Percentiles rank a stretch among this genome's conserved stretches.
Evolutionary conservation across 2,797 vertebrate genomes (phyloP).

Genomic region (Chrosomus eos): DNA sequence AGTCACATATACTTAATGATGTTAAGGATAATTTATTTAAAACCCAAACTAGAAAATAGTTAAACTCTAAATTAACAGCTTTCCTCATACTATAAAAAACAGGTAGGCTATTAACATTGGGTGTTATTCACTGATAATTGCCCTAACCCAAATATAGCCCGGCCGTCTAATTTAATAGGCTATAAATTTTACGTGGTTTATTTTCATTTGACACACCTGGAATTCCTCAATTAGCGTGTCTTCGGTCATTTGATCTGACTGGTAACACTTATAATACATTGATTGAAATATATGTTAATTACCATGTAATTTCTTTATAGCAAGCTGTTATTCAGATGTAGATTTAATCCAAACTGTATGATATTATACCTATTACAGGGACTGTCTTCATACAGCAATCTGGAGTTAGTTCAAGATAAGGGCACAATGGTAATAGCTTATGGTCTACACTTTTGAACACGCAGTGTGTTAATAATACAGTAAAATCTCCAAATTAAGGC

Average conservation of each 20-base stretch:
- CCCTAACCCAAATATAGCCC: background rate
- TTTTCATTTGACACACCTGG: background rate
- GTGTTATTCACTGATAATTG: background rate
- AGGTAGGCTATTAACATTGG: too few relatives aligned
- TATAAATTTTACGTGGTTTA: background rate
- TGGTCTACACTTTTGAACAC: background rate
- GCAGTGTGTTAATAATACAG: background rate
- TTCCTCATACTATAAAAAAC: background rate
- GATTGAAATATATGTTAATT: background rate
- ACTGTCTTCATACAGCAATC: background rate
- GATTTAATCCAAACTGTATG: background rate
- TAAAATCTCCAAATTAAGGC: background rate
- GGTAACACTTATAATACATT: background rate
- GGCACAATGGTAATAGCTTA: background rate
- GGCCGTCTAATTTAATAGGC: background rate
- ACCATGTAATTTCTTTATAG: background rate
- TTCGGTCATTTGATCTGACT: background rate
- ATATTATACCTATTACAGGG: background rate
- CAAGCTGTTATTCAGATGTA: background rate
- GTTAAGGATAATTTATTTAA: background rate
- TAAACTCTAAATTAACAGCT: background rate
- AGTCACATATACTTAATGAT: background rate
- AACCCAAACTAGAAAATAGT: background rate
- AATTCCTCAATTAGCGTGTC: background rate
- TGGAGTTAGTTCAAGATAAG: background rate